Evolutionary conservation across 1,140 invertebrate genomes (phyloP), one percentile per base, ranked within the genome.

Genomic region (Nautilus pompilius): DNA sequence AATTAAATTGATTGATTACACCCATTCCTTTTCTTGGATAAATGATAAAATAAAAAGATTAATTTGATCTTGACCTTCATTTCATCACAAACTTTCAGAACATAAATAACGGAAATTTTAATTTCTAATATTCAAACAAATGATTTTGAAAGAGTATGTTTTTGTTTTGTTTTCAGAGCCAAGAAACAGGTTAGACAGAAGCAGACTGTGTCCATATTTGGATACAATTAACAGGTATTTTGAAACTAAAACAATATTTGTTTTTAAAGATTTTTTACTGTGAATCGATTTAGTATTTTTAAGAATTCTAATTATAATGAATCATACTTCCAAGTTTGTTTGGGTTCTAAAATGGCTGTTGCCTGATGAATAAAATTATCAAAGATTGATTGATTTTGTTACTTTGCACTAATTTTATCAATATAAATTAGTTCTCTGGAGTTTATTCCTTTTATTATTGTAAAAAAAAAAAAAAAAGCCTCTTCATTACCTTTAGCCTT

Each of bases 191-290:
- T 62, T 76, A 24, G 76, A 79, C 49, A 73, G 71, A 56, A 80
- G 79, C 60, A 71, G 82, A 63, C 79, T 80, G 28, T 98, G 96
- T 81, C 96, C 96, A 2, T 99, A 98, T 80, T 83, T 99, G 65
- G 96, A 98, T 76, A 97, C 95, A 20, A 98, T 98, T 49, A 97
- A 98, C 82, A 87, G 95, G 55, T 82, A 69, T 62, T 36, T 0
- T 17, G 30, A 13, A 20, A 22, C 17, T 22, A 49, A 33, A 34
- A 58, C 29, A 41, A 41, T n/a, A 15, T 10, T 41, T 41, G 36
- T 8, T 8, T 41, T 41, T 8, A 10, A 8, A 8, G 36, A n/a
- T 10, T 10, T 10, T 8, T 41, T 41, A 10, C 8, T 41, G 36
- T n/a, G 8, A 41, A 41, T 41, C n/a, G 8, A 10, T 41, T 10